These are phyloP conservation scores for Scaptomyza graminum DNA, from an alignment of 1,140 invertebrate species.

Conservation along the genomic window DNA sequence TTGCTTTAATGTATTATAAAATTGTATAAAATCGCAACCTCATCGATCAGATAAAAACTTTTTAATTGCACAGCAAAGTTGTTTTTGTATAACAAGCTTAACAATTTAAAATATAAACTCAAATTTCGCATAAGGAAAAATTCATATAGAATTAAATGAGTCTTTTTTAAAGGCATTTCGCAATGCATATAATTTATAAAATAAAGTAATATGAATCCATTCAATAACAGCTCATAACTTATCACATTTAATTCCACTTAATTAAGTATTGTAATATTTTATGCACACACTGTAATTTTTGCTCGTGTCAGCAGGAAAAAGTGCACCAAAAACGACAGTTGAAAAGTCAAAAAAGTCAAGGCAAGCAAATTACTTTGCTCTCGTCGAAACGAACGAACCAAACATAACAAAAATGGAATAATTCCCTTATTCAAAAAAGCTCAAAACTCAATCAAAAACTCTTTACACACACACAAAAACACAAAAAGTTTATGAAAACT, in stretches of 20 bases:
- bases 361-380: conserved; percentile 39
- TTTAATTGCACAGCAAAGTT: too few relatives aligned
- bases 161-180: background rate
- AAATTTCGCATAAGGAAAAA: too few relatives aligned
- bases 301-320: background rate
- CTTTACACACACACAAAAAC: conserved; percentile 53
- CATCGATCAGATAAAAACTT: too few relatives aligned
- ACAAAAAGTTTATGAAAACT: conserved; percentile 51
- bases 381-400: conserved; percentile 38
- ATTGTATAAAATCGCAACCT: too few relatives aligned
- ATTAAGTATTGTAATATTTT: conserved; percentile 2
- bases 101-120: too few relatives aligned
- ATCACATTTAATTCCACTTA: background rate
- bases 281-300: background rate
- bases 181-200: background rate
- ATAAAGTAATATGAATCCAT: background rate
- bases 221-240: conserved; percentile 1
- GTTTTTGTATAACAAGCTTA: too few relatives aligned
- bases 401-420: conserved; percentile 15
- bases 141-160: background rate
- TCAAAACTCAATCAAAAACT: conserved; percentile 75
- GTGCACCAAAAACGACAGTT: conserved; percentile 1
- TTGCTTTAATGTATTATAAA: background rate
- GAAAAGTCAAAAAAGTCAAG: conserved; percentile 26
- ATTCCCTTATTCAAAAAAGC: conserved; percentile 33